phyloP scores from a whole-genome alignment of 2,888 invertebrate species.

The Thereva nobilitata region DNA sequence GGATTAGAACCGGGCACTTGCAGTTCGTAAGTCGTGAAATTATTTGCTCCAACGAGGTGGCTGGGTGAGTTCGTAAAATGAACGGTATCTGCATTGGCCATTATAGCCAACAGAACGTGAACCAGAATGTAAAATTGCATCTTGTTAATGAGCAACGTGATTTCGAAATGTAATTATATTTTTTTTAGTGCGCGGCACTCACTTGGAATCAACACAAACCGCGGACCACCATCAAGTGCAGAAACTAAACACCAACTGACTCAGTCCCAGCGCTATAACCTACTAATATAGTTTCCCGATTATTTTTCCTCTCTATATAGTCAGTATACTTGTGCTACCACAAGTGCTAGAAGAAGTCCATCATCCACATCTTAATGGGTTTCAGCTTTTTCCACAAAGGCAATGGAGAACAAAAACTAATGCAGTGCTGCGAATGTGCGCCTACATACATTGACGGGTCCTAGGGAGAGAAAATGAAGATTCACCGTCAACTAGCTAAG shows the following conservation, averaged over 20 bases:
- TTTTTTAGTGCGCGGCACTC: constrained; percentile 11
- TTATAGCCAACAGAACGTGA: constrained; percentile 3
- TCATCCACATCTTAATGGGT: constrained; percentile 10
- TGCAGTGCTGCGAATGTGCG: no score
- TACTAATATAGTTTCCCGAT: constrained; percentile 47
- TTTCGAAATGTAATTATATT: constrained; percentile 8
- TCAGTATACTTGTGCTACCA: constrained; percentile 5
- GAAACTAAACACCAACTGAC: constrained; percentile 44
- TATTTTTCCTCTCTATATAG: constrained; percentile 31
- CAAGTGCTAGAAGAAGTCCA: constrained; percentile 16
- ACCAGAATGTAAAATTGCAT: constrained; percentile 15
- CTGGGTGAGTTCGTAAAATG: constrained; percentile 48
- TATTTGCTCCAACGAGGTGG: constrained; percentile 53
- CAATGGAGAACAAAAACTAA: no score
- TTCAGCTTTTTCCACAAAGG: no score
- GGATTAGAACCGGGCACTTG: constrained; percentile 64
- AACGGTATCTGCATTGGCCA: constrained; percentile 41
- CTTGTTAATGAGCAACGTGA: neutral
- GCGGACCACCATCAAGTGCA: constrained; percentile 22
- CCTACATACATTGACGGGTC: no score
- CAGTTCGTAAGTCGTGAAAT: constrained; percentile 61
- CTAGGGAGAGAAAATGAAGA: no score
- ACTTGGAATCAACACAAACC: constrained; percentile 10
- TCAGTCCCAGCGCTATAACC: constrained; percentile 42
- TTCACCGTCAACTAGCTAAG: no score